These are phyloP conservation scores for Antheraea yamamai DNA, from an alignment of 2,888 invertebrate species.

Conservation along the genomic window DNA sequence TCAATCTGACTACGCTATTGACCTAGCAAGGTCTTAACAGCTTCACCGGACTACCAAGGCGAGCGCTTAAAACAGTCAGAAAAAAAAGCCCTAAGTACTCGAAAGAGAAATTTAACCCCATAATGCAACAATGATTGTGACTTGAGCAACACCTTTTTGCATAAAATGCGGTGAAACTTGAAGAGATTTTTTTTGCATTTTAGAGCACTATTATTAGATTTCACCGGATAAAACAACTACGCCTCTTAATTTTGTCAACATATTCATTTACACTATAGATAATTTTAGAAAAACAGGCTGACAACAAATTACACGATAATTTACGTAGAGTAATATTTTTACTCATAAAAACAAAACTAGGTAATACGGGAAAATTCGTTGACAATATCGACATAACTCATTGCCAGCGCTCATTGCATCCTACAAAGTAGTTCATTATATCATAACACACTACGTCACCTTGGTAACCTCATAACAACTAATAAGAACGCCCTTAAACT, in stretches of 20 bases:
- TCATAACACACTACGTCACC: conserved; percentile 30
- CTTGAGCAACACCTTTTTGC: not conserved
- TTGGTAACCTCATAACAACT: conserved; percentile 32
- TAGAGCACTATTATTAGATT: not conserved
- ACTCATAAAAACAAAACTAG: not conserved
- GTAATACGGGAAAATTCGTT: not conserved
- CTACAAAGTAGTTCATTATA: conserved; percentile 22
- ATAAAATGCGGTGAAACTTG: not conserved
- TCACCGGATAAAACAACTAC: not conserved
- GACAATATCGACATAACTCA: conserved; percentile 3
- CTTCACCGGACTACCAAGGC: too few species aligned
- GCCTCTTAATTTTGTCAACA: not conserved
- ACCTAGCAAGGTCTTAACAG: too few species aligned
- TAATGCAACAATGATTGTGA: not conserved
- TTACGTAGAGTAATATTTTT: not conserved
- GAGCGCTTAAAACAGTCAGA: too few species aligned
- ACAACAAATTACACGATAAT: not conserved
- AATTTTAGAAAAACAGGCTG: not conserved
- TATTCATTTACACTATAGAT: not conserved
- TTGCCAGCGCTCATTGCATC: not conserved
- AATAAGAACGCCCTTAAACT: conserved; percentile 55
- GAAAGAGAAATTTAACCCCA: not conserved
- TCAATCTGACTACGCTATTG: too few species aligned
- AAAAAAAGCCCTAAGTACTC: too few species aligned
- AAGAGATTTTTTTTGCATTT: not conserved